phyloP scores from a whole-genome alignment of 2,113 vertebrate genomes.

The Cavia porcellus region DNA sequence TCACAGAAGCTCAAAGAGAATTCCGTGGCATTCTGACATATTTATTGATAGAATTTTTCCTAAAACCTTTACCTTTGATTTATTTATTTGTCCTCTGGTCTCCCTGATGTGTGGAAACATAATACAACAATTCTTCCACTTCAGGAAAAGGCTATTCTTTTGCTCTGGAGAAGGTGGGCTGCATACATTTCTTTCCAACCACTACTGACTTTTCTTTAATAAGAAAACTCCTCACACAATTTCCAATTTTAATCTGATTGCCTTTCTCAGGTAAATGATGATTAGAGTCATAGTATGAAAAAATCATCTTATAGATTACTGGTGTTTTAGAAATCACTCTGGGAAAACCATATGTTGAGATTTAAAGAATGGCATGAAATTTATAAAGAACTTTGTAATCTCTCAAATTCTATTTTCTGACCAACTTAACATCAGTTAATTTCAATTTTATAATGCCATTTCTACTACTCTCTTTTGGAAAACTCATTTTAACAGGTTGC shows the following conservation, averaged over 20 bases:
- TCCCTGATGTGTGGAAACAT: conserved; percentile 55
- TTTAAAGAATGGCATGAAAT: neutral
- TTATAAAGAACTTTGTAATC: neutral
- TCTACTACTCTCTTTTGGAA: neutral
- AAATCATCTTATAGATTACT: neutral
- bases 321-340: neutral
- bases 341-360: neutral
- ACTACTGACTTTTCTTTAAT: neutral
- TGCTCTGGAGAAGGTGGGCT: neutral
- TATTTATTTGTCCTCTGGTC: conserved; percentile 74
- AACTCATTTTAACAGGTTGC: neutral
- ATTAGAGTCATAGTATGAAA: neutral
- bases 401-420: neutral
- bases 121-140: conserved; percentile 42
- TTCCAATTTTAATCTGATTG: conserved; percentile 20
- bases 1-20: conserved; percentile 39
- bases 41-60: conserved; percentile 56
- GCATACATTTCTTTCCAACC: neutral
- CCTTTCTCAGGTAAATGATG: neutral
- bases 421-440: neutral
- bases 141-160: neutral
- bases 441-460: neutral
- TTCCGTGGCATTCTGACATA: neutral
- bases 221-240: neutral
- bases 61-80: conserved; percentile 55